These are phyloP conservation scores for Glossosoma conforme DNA, from an alignment of 1,140 invertebrate species.

Conservation along the genomic window DNA sequence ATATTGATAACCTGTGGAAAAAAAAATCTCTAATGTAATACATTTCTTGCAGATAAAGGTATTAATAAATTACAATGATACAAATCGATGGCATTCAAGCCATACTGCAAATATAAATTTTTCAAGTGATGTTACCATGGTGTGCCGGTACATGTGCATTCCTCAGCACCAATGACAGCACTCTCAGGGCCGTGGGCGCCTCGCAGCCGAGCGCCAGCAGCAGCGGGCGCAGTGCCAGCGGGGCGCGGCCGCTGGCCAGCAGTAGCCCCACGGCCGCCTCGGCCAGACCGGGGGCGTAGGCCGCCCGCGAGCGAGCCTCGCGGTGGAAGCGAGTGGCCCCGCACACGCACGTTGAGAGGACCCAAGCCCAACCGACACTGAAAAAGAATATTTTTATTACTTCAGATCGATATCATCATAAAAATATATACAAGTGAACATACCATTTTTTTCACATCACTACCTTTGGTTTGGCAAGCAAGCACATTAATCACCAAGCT, in stretches of 20 bases:
- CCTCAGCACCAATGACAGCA: slow-evolving; percentile 20
- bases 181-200: slow-evolving; percentile 18
- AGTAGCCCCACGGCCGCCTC: slow-evolving; percentile 70
- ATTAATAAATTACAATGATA: no score
- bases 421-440: no score
- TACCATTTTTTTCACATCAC: no score
- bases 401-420: no score
- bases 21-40: background rate
- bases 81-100: no score
- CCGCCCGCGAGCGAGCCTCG: slow-evolving; percentile 47
- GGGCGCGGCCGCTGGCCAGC: slow-evolving; percentile 57
- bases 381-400: background rate
- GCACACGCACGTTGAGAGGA: slow-evolving; percentile 21
- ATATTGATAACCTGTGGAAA: slow-evolving; percentile 37
- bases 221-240: slow-evolving; percentile 43
- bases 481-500: no score
- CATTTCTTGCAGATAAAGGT: no score
- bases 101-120: no score
- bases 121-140: slow-evolving; percentile 32
- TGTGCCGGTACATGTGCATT: slow-evolving; percentile 27
- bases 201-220: slow-evolving; percentile 23
- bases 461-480: no score
- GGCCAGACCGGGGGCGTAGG: slow-evolving; percentile 61
- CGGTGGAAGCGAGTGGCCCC: slow-evolving; percentile 2
- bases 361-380: slow-evolving; percentile 26